Evolutionary conservation across 2,888 invertebrate genomes (phyloP).

Genomic region (Strigamia crassipes): DNA sequence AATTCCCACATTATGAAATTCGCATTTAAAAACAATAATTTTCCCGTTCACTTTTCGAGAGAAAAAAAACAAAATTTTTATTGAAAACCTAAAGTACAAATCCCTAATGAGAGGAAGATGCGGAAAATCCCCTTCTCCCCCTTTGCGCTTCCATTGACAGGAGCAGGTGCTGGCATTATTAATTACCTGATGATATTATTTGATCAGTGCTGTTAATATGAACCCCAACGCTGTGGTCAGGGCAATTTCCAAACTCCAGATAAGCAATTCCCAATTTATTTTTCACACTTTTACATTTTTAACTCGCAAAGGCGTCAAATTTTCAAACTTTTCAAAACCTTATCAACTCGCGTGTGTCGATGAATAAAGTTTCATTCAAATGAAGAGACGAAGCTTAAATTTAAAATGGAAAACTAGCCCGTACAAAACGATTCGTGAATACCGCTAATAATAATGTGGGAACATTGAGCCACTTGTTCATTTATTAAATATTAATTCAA

Average conservation of each 20-base stretch:
- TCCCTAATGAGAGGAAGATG: constrained; percentile 21
- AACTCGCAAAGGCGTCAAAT: too few relatives aligned
- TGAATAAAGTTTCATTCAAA: too few relatives aligned
- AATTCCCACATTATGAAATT: background rate
- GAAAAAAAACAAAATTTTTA: background rate
- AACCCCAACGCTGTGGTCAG: background rate
- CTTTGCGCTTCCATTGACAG: background rate
- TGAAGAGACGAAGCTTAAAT: background rate
- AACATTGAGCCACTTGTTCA: background rate
- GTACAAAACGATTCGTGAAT: too few relatives aligned
- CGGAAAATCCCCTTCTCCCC: background rate
- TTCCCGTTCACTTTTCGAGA: background rate
- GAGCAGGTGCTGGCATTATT: constrained; percentile 38
- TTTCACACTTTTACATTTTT: background rate
- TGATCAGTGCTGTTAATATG: background rate
- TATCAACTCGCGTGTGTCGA: too few relatives aligned
- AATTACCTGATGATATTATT: constrained; percentile 41
- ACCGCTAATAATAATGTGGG: background rate
- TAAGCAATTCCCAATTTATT: background rate
- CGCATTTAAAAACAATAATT: background rate
- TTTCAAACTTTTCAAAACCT: too few relatives aligned
- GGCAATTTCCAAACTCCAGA: too few relatives aligned
- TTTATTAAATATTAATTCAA: constrained; percentile 10
- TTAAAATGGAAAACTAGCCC: background rate
- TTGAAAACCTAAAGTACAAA: constrained; percentile 5